phyloP scores from a whole-genome alignment of 2,797 vertebrate species.

The Okamejei kenojei region DNA sequence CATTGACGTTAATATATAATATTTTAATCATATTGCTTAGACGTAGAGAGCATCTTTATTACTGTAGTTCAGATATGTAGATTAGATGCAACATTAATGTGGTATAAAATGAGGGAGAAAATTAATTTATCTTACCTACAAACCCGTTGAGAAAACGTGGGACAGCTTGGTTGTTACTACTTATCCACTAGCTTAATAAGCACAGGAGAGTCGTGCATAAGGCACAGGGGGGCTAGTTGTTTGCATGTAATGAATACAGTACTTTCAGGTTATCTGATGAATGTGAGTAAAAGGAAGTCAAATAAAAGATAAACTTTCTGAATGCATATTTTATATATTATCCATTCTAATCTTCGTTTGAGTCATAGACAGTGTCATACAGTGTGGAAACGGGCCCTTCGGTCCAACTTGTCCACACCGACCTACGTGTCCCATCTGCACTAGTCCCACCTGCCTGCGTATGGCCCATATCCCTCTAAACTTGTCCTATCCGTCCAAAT shows the following conservation, averaged over 20 bases:
- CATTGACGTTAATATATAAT: neutral
- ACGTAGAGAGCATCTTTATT: neutral
- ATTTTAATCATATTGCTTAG: neutral
- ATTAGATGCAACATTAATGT: neutral
- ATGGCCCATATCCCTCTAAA: no score
- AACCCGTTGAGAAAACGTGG: no score
- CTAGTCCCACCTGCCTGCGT: no score
- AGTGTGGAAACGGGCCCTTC: no score
- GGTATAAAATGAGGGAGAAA: neutral
- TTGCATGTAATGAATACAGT: neutral
- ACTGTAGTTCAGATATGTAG: neutral
- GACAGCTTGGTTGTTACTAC: neutral
- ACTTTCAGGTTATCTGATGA: neutral
- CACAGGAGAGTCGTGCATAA: neutral
- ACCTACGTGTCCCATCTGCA: no score
- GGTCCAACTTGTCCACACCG: no score
- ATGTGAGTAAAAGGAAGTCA: neutral
- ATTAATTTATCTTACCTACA: neutral
- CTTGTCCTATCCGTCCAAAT: no score
- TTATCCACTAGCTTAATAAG: neutral
- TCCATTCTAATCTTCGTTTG: neutral
- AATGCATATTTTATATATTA: neutral
- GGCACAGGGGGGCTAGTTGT: neutral
- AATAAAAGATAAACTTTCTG: neutral
- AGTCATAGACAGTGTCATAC: no score